phyloP scores from a whole-genome alignment of 2,113 vertebrate genomes.

The Dissostichus mawsoni region DNA sequence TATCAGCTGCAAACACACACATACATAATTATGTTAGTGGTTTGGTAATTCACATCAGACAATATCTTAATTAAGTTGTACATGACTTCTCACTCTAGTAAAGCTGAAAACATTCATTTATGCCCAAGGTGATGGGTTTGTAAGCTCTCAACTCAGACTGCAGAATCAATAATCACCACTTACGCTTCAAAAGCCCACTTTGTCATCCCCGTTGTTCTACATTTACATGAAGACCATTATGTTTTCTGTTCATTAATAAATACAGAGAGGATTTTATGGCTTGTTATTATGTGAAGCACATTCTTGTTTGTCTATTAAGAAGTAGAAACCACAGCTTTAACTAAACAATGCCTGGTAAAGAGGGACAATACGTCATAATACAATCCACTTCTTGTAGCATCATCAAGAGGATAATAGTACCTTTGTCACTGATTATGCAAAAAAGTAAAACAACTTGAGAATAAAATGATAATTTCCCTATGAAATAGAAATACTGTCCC shows the following conservation, averaged over 20 bases:
- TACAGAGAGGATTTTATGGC: constrained; percentile 2
- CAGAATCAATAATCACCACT: constrained; percentile 34
- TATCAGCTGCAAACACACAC: not conserved
- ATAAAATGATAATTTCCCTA: constrained; percentile 33
- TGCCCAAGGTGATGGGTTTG: constrained; percentile 13
- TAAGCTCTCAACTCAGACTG: not conserved
- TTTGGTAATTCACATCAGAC: constrained; percentile 12
- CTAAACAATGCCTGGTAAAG: constrained; percentile 18
- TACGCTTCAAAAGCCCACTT: not conserved
- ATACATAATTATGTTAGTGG: not conserved
- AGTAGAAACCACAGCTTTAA: constrained; percentile 23
- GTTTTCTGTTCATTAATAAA: constrained; percentile 33
- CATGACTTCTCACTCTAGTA: constrained; percentile 30
- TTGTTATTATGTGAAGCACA: constrained; percentile 31
- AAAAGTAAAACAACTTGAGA: constrained; percentile 35
- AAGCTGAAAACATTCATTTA: constrained; percentile 49
- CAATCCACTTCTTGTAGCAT: constrained; percentile 26
- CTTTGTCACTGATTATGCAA: constrained; percentile 29
- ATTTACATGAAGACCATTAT: constrained; percentile 17
- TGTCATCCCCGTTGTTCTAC: not conserved
- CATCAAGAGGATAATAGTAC: constrained; percentile 41
- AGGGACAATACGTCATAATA: constrained; percentile 39
- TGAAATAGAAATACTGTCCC: constrained; percentile 6
- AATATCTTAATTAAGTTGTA: constrained; percentile 36
- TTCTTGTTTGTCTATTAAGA: constrained; percentile 19